Conservation (phyloP, 1,140 invertebrate species). For the Tetramorium parvispinum region DNA sequence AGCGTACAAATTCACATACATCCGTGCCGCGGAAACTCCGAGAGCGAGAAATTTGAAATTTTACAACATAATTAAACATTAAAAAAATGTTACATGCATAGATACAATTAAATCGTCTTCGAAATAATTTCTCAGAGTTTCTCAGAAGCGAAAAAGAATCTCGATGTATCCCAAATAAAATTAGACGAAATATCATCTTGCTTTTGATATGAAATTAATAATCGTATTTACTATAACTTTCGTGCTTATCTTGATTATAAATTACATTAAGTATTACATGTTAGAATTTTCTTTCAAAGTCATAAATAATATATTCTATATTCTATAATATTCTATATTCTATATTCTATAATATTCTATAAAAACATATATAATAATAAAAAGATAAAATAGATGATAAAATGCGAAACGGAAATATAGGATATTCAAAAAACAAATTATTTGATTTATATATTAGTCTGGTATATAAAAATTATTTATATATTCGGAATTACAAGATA, state of each 20-base stretch:
- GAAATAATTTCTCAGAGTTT: conserved; percentile 42
- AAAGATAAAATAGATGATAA: conserved; percentile 29
- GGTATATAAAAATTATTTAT: background rate
- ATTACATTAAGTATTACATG: background rate
- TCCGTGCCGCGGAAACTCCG: conserved; percentile 38
- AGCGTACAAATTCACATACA: conserved; percentile 42
- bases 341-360: no score
- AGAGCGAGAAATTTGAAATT: conserved; percentile 20
- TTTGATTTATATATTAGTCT: background rate
- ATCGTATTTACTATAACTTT: background rate
- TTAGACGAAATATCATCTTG: conserved; percentile 24
- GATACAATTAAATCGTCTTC: background rate
- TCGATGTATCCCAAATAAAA: conserved; percentile 39
- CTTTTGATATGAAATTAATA: background rate
- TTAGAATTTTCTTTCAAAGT: background rate
- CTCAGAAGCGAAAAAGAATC: conserved; percentile 42
- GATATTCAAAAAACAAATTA: background rate
- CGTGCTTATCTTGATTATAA: background rate
- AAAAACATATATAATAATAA: conserved; percentile 5
- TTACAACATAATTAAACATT: background rate
- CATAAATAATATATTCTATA: background rate
- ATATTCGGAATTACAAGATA: background rate
- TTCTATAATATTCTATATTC: no score
- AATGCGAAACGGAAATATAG: background rate
- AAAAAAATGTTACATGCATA: background rate